phyloP scores from a whole-genome alignment of 2,797 vertebrate genomes.

The Schizopygopsis pylzovi region DNA sequence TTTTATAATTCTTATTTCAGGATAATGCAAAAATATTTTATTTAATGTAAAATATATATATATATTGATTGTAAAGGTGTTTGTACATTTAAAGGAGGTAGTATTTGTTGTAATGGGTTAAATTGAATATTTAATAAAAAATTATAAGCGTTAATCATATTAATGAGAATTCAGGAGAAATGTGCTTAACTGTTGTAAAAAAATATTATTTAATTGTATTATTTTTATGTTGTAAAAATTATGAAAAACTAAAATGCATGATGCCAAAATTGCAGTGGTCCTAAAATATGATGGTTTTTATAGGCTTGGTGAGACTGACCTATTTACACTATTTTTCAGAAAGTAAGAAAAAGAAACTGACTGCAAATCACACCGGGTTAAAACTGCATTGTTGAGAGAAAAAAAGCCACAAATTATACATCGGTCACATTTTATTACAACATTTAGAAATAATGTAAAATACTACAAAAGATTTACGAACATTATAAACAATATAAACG shows the following conservation, averaged over 20 bases:
- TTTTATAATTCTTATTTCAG: neutral
- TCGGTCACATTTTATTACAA: neutral
- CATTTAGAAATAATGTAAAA: neutral
- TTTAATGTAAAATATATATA: neutral
- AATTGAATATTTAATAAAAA: neutral
- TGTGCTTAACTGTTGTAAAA: neutral
- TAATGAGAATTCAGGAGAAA: neutral
- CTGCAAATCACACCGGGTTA: too few species aligned
- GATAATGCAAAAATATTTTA: neutral
- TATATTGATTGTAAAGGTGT: neutral
- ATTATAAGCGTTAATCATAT: too few species aligned
- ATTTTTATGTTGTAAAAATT: too few species aligned
- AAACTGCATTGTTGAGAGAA: neutral
- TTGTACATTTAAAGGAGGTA: neutral
- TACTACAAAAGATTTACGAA: neutral
- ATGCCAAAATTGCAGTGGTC: neutral
- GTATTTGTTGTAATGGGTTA: neutral
- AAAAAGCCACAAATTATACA: neutral
- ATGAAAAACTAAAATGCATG: neutral
- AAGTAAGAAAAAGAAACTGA: too few species aligned
- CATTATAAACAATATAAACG: neutral
- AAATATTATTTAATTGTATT: too few species aligned
- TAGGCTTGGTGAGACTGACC: neutral
- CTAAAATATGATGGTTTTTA: neutral
- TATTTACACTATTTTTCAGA: too few species aligned